Evolutionary conservation across 2,113 vertebrate species (phyloP), one percentile per base, ranked within the genome.

Genomic region (Hiodon alosoides): DNA sequence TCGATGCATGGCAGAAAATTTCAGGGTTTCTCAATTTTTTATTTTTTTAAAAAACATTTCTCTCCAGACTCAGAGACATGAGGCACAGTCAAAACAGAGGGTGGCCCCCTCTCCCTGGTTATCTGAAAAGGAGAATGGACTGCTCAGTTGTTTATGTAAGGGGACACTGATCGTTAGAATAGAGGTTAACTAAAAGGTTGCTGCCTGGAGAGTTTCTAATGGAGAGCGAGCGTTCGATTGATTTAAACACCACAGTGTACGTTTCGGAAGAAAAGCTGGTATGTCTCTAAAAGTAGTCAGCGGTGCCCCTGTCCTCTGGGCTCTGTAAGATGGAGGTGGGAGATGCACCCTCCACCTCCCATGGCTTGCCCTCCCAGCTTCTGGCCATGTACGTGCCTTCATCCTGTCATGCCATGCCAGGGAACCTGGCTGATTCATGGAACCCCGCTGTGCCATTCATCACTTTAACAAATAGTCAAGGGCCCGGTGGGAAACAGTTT

Each of bases 381-480:
- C 13, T 0, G 59, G 59, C 59, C 4, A 14, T 13, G n/a, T 7
- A 31, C 48, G 31, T 72, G 47, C 47, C 51, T 73, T 8, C 61
- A 17, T 4, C 17, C 72, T 59, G 16, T 4, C 76, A 78, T 17
- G 54, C 82, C 71, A 47, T 69, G 79, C 59, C 61, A 81, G 83
- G 77, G 81, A 75, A 71, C 64, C 75, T 79, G 81, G 81, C 81
- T 90, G 86, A 88, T 88, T 88, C 87, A 88, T 87, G 75, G 84
- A 51, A 68, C 78, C 82, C 73, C 76, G 69, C 79, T 72, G 75
- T 83, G 78, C 85, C 83, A 82, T 88, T 86, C 80, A 86, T 90
- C 88, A 89, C 80, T 85, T 82, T 88, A 89, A 89, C 83, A 85
- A 88, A 89, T 86, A 83, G 81, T 82, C 80, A 82, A 17, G 60